These are phyloP conservation scores for Drosophila willistoni DNA, from an alignment of 1,140 invertebrate species.

Conservation along the genomic window DNA sequence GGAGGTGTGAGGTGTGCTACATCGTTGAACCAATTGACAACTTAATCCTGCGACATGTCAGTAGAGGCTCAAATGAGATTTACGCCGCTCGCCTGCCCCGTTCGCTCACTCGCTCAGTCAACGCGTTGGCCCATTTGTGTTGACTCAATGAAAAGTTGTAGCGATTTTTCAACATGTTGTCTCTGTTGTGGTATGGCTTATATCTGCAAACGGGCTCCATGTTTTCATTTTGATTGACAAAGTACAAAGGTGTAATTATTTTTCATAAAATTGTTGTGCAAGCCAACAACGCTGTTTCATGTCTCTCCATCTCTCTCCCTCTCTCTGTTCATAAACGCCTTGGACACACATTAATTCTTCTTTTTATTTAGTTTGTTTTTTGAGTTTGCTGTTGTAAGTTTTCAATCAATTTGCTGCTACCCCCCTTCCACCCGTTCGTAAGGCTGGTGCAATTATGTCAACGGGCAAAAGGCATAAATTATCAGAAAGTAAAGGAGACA, in stretches of 20 bases:
- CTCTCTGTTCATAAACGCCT: background rate
- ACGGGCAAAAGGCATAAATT: constrained; percentile 69
- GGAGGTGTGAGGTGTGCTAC: background rate
- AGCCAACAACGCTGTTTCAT: constrained; percentile 35
- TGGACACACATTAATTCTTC: too few relatives aligned
- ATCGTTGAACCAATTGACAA: constrained; percentile 69
- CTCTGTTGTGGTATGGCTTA: constrained; percentile 47
- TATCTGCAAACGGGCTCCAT: constrained; percentile 14
- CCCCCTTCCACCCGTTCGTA: constrained; percentile 15
- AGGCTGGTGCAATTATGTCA: constrained; percentile 69
- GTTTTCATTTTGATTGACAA: constrained; percentile 74
- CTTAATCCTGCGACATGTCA: constrained; percentile 81
- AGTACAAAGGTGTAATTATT: constrained; percentile 82
- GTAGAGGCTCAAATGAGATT: constrained; percentile 79
- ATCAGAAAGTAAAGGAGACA: constrained; percentile 20
- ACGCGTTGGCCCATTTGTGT: constrained; percentile 58
- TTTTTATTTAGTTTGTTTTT: background rate
- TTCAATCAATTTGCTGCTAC: constrained; percentile 71
- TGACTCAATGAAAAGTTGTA: constrained; percentile 64
- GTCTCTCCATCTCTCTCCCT: background rate
- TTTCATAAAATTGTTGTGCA: constrained; percentile 69
- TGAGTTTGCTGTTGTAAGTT: constrained; percentile 53
- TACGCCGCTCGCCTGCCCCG: constrained; percentile 48
- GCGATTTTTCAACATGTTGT: constrained; percentile 62
- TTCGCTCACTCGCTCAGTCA: constrained; percentile 36